Evolutionary conservation across 2,888 invertebrate species (phyloP).

Genomic region (Gymnoscelis rufifasciata): DNA sequence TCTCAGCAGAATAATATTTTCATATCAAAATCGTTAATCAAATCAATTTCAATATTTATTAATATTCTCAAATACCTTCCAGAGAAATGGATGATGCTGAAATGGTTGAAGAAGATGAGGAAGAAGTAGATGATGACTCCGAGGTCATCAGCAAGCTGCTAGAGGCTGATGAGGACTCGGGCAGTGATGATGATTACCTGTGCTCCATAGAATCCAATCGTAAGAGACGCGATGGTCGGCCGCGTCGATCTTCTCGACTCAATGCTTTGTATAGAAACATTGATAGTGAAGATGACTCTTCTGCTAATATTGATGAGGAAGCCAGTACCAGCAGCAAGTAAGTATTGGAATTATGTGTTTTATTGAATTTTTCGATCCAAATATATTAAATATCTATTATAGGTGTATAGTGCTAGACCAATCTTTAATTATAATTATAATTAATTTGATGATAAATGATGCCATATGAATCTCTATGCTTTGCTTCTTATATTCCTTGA

Average conservation of each 20-base stretch:
- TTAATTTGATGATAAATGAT: too few relatives aligned
- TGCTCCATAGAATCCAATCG: slow-evolving; percentile 41
- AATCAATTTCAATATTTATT: too few relatives aligned
- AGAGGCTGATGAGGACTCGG: slow-evolving; percentile 54
- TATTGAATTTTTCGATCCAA: too few relatives aligned
- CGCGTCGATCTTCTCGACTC: slow-evolving; percentile 48
- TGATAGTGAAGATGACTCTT: slow-evolving; percentile 41
- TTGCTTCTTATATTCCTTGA: too few relatives aligned
- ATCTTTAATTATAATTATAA: too few relatives aligned
- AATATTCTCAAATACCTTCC: neutral
- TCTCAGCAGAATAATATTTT: too few relatives aligned
- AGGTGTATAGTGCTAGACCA: too few relatives aligned
- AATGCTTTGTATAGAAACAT: slow-evolving; percentile 41
- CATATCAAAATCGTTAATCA: too few relatives aligned
- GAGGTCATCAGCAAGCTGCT: slow-evolving; percentile 65
- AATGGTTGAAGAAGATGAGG: slow-evolving; percentile 40
- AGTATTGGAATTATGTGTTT: neutral
- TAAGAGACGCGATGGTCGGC: slow-evolving; percentile 31
- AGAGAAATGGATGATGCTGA: slow-evolving; percentile 41
- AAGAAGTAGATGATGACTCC: slow-evolving; percentile 60
- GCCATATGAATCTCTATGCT: too few relatives aligned
- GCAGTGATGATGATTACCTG: slow-evolving; percentile 55
- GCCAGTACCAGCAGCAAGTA: slow-evolving; percentile 32
- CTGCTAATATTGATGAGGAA: slow-evolving; percentile 39
- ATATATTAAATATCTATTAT: too few relatives aligned